Base-by-base conservation (phyloP, 2,797 vertebrate species). In the Agapornis canus region DNA sequence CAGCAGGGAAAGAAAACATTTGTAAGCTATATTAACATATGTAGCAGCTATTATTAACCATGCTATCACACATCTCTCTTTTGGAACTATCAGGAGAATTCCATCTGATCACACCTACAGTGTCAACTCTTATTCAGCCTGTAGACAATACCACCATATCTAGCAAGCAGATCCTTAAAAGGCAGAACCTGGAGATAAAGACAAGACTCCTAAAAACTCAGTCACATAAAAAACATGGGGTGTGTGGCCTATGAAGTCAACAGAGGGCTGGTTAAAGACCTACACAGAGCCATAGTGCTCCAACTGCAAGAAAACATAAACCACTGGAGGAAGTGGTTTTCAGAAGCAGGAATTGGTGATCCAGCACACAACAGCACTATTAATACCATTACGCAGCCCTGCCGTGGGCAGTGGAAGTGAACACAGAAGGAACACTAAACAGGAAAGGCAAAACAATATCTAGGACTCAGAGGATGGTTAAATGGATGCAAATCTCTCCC, bases 391-490 rank as follows among this genome's bases (percentile, higher is more conserved):
- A 7, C 27, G 45, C 75, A 49, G 80, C 21, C 59, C 57, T 72
- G 80, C 57, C 20, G 6, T 1, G 20, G 75, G 87, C 88, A 89
- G 65, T 77, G 87, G 82, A 92, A 96, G 76, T 1, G 23, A 80
- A 69, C 35, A 21, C 56, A 64, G 57, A 59, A 60, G 47, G 65
- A 56, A 64, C 25, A 35, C 11, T n/a, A 45, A 54, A 86, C 57
- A 72, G 48, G 72, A 94, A 95, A 68, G 75, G 65, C 65, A 69
- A 90, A 91, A 89, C 89, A 87, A 89, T 89, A 89, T 56, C 59
- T 63, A 89, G 48, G 45, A 16, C 78, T 85, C 63, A 77, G 70
- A 92, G 92, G 71, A 61, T 59, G 61, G 43, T 59, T 80, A 59
- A 81, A 89, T 45, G 68, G 59, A 86, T 78, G 56, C 25, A 85